Base-by-base conservation (phyloP, 2,113 vertebrate species). In the Tragelaphus buxtoni region DNA sequence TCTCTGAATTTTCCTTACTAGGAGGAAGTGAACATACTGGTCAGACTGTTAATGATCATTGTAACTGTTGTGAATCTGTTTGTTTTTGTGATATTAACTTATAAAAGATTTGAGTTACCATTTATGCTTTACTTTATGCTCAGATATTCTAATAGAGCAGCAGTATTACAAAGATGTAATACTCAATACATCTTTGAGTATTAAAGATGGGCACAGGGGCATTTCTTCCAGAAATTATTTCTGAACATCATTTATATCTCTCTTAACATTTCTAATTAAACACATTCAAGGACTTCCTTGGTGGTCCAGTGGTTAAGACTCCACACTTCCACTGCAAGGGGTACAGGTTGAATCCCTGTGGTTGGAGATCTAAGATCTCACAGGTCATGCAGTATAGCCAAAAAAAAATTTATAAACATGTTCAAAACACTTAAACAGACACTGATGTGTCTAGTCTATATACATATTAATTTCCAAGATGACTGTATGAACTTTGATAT, bases 151-250 rank as follows among this genome's bases (percentile, higher is more conserved):
- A 60, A 88, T 58, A 60, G 63, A 82, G 61, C 65, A 39, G 20
- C 55, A n/a, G n/a, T n/a, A n/a, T n/a, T n/a, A n/a, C n/a, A n/a
- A n/a, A n/a, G n/a, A n/a, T n/a, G n/a, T n/a, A n/a, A n/a, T n/a
- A n/a, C n/a, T n/a, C n/a, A n/a, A n/a, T n/a, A n/a, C n/a, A n/a
- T 87, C 47, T 86, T 86, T 93, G 45, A 91, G 26, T 32, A n/a
- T 91, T 96, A 81, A 96, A 92, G 69, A 84, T 28, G 51, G 39
- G 3, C 35, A n/a, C 5, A 32, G 6, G 74, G 82, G 47, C 51
- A 76, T 84, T 88, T 82, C 12, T 86, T 77, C 76, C 72, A 4
- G 45, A 88, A 95, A 18, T 81, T n/a, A 77, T 97, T 94, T 96
- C 60, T 94, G 35, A 90, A 88, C 39, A 45, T 80, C 30, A 7